Base-by-base conservation (phyloP, 1,140 invertebrate genomes). In the Aphelinus certus region DNA sequence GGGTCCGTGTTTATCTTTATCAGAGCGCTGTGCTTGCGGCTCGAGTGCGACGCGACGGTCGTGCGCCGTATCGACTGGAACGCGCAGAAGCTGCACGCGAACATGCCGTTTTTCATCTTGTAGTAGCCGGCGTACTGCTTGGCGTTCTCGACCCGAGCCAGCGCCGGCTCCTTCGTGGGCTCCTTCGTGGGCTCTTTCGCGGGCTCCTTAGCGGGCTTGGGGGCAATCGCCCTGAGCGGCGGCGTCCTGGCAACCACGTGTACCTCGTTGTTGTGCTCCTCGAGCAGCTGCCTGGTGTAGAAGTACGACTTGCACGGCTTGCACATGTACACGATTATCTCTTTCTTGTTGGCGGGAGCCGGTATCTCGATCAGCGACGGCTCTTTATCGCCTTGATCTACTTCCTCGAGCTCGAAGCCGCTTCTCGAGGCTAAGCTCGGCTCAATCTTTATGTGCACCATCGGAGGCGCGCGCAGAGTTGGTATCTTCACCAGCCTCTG, bases 261-360 rank as follows among this genome's bases (percentile, higher is more conserved):
- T 1, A 73, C 47, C 2, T 49, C 46, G 2, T 53, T 71, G 5
- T 78, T 66, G 75, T 90, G 89, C 26, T 81, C 78, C 0, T 82
- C 82, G 5, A 90, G 69, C 78, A 87, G 87, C 10, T 88, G 84
- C 51, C 85, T 79, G 0, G 86, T 79, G 0, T 89, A 90, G 62
- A 92, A 93, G 3, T 87, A 86, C 0, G 87, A 87, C 7, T 84
- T 83, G 70, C 91, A 91, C 5, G 83, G 77, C 0, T 83, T 79
- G 76, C 91, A 91, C 5, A 79, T 67, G 63, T 82, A 85, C 0
- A 76, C 63, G 3, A 71, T 9, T 7, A 71, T 2, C 1, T 70
- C 67, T 1, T 70, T 49, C 3, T 26, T 69, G 9, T 9, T 55
- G 2, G 1, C 1, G 1, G 55, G 10, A 2, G 47, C 7, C 45